A percentile compares a stretch with the other conserved stretches of the same genome.
Conservation (phyloP, 1,140 invertebrate genomes). For the Drosophila pachea region DNA sequence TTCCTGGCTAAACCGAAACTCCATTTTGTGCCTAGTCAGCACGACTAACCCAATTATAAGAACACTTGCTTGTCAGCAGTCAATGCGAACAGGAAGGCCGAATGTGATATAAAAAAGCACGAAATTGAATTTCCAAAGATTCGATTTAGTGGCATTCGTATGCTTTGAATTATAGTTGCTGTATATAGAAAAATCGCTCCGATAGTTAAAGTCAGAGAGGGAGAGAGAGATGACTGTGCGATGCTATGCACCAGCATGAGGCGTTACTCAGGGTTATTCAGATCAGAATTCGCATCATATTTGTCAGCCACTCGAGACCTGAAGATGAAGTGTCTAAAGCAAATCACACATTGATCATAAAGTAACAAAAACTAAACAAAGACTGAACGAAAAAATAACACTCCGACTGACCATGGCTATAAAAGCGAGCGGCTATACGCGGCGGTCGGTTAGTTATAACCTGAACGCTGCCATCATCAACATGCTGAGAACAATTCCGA, state of each 20-base stretch:
- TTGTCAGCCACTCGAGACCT: conserved; percentile 50
- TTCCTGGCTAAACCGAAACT: conserved; percentile 3
- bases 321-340: conserved; percentile 30
- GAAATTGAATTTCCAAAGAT: conserved; percentile 12
- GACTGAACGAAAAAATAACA: conserved; percentile 11
- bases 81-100: conserved; percentile 39
- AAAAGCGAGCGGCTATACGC: conserved; percentile 49
- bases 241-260: conserved; percentile 1
- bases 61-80: conserved; percentile 7
- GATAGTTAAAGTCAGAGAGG: not conserved
- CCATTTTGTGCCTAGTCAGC: conserved; percentile 35
- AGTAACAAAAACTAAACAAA: conserved; percentile 36
- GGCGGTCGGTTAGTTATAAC: conserved; percentile 50
- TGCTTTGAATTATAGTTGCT: conserved; percentile 15
- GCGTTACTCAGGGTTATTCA: conserved; percentile 2
- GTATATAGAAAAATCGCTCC: conserved; percentile 1
- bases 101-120: conserved; percentile 14
- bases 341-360: conserved; percentile 47
- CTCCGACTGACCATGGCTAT: conserved; percentile 45
- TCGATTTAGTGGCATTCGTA: conserved; percentile 36
- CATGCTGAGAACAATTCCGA: conserved; percentile 53
- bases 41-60: conserved; percentile 29
- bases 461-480: conserved; percentile 26
- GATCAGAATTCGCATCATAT: conserved; percentile 33
- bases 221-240: conserved; percentile 8